Conservation (phyloP, 1,140 invertebrate species). For the fruit fly (Drosophila melanogaster) region Release_6_plus_ISO1_MT NT_033777.3:23051501-23052000, state of each 20-base stretch:
- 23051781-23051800: conserved; percentile 39
- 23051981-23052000: conserved; percentile 53
- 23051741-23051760: conserved; percentile 43
- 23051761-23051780: conserved; percentile 57
- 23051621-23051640: conserved; percentile 46
- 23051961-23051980: conserved; percentile 61
- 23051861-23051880: conserved; percentile 53
- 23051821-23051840: conserved; percentile 56
- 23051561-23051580: conserved; percentile 33
- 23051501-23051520: conserved; percentile 17
- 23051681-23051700: conserved; percentile 28
- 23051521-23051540: background rate
- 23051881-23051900: conserved; percentile 57
- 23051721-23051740: conserved; percentile 45
- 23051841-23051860: conserved; percentile 35
- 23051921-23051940: conserved; percentile 62
- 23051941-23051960: conserved; percentile 73
- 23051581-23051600: conserved; percentile 25
- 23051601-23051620: background rate
- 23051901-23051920: conserved; percentile 42
- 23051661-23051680: conserved; percentile 14
- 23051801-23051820: conserved; percentile 48
- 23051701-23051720: conserved; percentile 28
- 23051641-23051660: background rate
- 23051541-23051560: conserved; percentile 17